Conservation (phyloP, 2,888 invertebrate species). For the Nomada fucata region DNA sequence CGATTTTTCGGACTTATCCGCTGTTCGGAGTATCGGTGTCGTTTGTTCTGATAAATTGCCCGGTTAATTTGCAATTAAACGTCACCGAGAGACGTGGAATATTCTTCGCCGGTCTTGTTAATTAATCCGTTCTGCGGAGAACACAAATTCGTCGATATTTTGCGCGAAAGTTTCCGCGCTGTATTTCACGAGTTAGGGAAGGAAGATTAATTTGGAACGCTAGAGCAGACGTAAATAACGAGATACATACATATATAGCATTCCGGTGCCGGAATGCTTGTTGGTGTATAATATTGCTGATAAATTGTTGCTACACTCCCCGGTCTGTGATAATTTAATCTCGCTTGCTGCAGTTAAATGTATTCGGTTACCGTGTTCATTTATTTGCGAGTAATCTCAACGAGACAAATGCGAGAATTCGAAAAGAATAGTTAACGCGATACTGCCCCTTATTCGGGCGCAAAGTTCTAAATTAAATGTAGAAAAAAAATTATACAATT, state of each 20-base stretch:
- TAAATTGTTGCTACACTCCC: slow-evolving; percentile 17
- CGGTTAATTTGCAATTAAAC: neutral
- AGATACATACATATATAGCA: slow-evolving; percentile 2
- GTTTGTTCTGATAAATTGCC: too few species aligned
- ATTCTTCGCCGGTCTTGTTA: neutral
- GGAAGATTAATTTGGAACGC: slow-evolving; percentile 6
- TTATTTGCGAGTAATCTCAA: neutral
- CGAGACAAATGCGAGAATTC: neutral
- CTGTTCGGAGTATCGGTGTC: too few species aligned
- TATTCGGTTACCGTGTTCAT: neutral
- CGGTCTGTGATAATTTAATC: slow-evolving; percentile 9
- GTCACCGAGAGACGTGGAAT: neutral
- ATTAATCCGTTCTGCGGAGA: neutral
- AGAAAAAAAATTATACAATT: too few species aligned
- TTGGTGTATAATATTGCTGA: slow-evolving; percentile 8
- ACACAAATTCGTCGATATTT: neutral
- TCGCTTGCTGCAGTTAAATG: neutral
- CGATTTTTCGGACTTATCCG: neutral
- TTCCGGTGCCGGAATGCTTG: neutral
- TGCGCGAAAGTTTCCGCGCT: neutral
- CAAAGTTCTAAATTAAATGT: too few species aligned
- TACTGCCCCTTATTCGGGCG: too few species aligned
- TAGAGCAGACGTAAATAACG: slow-evolving; percentile 22
- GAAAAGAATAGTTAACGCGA: too few species aligned
- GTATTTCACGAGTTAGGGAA: neutral